Evolutionary conservation across 2,888 invertebrate genomes (phyloP), one percentile per base, ranked within the genome.

Genomic region (Temnothorax unifasciatus): DNA sequence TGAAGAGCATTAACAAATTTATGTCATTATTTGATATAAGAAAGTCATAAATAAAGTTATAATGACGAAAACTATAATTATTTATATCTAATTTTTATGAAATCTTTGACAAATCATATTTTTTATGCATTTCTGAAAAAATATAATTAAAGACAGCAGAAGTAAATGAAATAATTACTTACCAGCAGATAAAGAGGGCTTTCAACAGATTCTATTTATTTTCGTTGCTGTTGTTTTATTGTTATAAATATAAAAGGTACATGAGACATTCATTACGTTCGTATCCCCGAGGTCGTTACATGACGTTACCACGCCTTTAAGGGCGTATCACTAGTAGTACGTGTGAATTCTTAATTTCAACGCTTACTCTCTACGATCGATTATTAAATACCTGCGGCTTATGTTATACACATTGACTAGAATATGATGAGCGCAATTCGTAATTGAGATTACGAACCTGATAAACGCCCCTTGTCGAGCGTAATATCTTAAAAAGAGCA

Each of bases 161-260:
- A 76, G 57, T 3, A n/a, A 76, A n/a, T 21, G 29, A 21, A 34
- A n/a, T 50, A 15, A 38, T 21, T 74, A 15, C 2, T 66, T 29
- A 71, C 21, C 18, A 82, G 25, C 18, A 63, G 6, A 61, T 47
- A 61, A 6, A 79, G 34, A 25, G 2, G 2, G 15, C 79, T 71
- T 83, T 41, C 15, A 25, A 41, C n/a, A 64, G 52, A 47, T 66
- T 84, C 86, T 74, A 84, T 87, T 86, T 84, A 84, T 85, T 88
- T 86, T 85, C 86, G 84, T 91, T 85, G 86, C 64, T 79, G 57
- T 54, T 41, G 66, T 81, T 68, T 77, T 87, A 88, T 88, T 79
- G 85, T 90, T 91, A 89, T 87, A 90, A 90, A 90, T 90, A 90
- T 91, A 90, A 90, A 90, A 90, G 83, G 87, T 87, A 86, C 87